phyloP scores from a whole-genome alignment of 2,797 vertebrate species.

The Dendrocincla fuliginosa region DNA sequence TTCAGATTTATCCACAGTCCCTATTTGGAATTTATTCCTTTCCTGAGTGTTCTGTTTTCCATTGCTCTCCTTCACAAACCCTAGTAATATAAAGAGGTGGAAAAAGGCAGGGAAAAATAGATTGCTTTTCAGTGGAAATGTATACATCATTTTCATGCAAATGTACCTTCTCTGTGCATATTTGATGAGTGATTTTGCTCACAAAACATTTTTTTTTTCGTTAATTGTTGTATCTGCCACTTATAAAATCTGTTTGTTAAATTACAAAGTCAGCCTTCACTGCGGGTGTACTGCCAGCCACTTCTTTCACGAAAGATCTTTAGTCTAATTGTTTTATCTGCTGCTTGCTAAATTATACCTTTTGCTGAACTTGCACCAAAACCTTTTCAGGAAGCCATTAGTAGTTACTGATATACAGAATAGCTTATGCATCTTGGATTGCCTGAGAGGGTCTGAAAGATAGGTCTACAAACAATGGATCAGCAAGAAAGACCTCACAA shows the following conservation, averaged over 20 bases:
- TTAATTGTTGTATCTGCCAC: constrained; percentile 71
- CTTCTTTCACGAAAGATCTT: constrained; percentile 68
- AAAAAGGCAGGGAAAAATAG: constrained; percentile 10
- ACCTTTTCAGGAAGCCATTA: constrained; percentile 68
- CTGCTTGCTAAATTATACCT: constrained; percentile 74
- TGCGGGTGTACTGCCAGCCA: constrained; percentile 21
- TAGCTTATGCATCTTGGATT: neutral
- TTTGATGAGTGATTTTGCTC: constrained; percentile 48
- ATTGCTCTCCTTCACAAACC: neutral
- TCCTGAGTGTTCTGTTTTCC: neutral
- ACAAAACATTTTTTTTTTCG: constrained; percentile 70
- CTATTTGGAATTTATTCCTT: neutral
- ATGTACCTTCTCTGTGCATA: constrained; percentile 38
- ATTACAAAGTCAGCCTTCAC: constrained; percentile 69
- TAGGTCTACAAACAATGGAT: neutral
- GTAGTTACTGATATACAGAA: constrained; percentile 48
- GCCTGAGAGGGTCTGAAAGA: neutral
- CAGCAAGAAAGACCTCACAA: neutral
- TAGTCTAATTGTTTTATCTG: constrained; percentile 75
- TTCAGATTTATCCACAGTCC: neutral
- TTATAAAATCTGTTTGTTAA: constrained; percentile 72
- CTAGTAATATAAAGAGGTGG: neutral
- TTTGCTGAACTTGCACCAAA: constrained; percentile 67
- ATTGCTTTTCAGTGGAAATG: constrained; percentile 57
- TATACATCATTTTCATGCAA: constrained; percentile 56